Percentiles rank a stretch among this genome's conserved stretches.
Conservation (phyloP, 2,113 vertebrate species). For the Herpetotheres cachinnans region DNA sequence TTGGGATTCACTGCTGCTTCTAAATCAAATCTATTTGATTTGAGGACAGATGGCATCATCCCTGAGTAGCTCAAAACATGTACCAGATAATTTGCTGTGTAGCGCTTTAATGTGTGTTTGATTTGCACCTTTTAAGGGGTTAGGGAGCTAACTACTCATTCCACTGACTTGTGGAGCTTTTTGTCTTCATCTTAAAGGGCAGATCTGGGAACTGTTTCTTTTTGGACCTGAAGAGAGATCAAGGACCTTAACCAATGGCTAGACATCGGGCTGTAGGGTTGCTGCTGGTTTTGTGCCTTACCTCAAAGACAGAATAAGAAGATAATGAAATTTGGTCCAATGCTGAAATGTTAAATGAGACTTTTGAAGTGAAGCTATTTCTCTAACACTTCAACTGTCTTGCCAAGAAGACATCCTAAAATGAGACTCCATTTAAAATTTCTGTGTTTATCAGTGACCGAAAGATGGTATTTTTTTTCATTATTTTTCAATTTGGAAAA, state of each 20-base stretch:
- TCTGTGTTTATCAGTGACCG: neutral
- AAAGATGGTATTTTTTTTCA: neutral
- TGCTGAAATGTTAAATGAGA: neutral
- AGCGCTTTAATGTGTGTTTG: neutral
- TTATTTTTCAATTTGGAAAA: neutral
- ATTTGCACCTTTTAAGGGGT: neutral
- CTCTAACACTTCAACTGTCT: neutral
- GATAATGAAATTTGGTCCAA: neutral
- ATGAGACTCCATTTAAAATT: neutral
- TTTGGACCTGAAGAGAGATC: neutral
- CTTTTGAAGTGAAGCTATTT: neutral
- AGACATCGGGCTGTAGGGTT: neutral
- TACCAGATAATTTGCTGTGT: neutral
- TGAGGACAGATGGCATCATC: neutral
- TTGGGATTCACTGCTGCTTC: neutral
- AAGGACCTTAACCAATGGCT: neutral
- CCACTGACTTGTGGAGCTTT: neutral
- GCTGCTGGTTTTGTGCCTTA: neutral
- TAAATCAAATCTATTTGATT: conserved; percentile 5
- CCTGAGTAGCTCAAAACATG: neutral
- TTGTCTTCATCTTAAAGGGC: neutral
- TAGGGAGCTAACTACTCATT: neutral
- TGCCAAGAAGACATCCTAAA: neutral
- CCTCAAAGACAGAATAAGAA: neutral
- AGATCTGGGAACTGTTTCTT: neutral